Percentiles rank a stretch among this genome's conserved stretches.
phyloP scores from a whole-genome alignment of 1,140 invertebrate genomes.

The Melipona quadrifasciata region DNA sequence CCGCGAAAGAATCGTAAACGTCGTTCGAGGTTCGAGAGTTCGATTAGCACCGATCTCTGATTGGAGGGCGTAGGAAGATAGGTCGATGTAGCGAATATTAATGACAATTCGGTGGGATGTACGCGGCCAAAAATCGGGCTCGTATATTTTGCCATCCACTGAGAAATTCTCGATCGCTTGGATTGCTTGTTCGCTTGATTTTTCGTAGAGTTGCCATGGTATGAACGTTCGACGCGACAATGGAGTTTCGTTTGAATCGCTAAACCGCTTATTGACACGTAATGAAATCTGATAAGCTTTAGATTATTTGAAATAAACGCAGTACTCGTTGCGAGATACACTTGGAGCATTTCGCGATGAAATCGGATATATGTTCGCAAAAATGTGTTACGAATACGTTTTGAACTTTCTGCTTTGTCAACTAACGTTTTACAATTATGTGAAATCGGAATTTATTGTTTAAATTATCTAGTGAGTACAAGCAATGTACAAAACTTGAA shows the following conservation, averaged over 20 bases:
- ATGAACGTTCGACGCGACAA: no score
- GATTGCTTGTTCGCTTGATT: background rate
- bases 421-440: no score
- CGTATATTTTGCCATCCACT: background rate
- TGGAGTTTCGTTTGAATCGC: background rate
- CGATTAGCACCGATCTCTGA: slow-evolving; percentile 1
- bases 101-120: background rate
- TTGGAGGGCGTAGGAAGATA: background rate
- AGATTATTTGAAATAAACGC: background rate
- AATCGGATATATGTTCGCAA: background rate
- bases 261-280: background rate
- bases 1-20: slow-evolving; percentile 2
- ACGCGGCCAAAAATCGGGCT: background rate
- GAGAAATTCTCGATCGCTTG: background rate
- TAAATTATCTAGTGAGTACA: no score
- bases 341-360: background rate
- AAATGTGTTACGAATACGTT: background rate
- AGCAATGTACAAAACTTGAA: no score
- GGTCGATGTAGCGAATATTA: background rate
- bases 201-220: background rate
- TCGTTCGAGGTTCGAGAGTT: background rate
- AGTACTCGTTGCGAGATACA: background rate
- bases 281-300: background rate
- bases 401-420: no score
- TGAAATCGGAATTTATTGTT: no score